Conservation (phyloP, 2,888 invertebrate species). For the Koerneria pararmatus region DNA sequence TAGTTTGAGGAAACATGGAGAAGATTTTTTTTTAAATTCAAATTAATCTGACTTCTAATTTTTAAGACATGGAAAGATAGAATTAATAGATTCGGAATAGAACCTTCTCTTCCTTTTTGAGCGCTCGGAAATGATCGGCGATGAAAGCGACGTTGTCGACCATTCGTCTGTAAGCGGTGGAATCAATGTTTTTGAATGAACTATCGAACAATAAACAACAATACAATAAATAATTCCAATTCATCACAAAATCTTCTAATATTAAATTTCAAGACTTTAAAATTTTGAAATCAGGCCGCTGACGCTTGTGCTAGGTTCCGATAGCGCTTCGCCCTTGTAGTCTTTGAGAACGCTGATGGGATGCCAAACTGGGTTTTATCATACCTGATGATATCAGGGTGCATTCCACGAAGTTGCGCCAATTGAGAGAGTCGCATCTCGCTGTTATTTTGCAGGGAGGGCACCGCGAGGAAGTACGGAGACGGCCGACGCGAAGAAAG, state of each 20-base stretch:
- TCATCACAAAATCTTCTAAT: too few relatives aligned
- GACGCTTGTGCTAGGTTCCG: too few relatives aligned
- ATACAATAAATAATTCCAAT: too few relatives aligned
- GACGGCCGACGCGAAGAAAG: slow-evolving; percentile 49
- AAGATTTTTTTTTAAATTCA: too few relatives aligned
- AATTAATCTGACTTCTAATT: background rate
- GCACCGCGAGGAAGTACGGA: slow-evolving; percentile 48
- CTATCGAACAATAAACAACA: too few relatives aligned
- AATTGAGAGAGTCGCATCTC: slow-evolving; percentile 48
- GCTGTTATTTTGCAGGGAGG: slow-evolving; percentile 31
- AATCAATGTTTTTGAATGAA: too few relatives aligned
- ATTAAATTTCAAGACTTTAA: too few relatives aligned
- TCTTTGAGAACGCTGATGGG: too few relatives aligned
- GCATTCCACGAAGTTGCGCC: slow-evolving; percentile 55
- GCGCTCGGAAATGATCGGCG: slow-evolving; percentile 53
- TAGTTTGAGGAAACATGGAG: too few relatives aligned
- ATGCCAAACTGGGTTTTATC: background rate
- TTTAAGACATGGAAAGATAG: background rate
- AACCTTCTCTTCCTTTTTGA: slow-evolving; percentile 55
- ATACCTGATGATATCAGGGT: slow-evolving; percentile 50
- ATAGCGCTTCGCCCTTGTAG: too few relatives aligned
- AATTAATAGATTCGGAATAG: too few relatives aligned
- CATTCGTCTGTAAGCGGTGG: slow-evolving; percentile 44
- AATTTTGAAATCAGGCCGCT: too few relatives aligned
- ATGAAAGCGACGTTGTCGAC: slow-evolving; percentile 58